A percentile compares a stretch with the other conserved stretches of the same genome.
Evolutionary conservation across 92 coral and sea anemone genomes (phyloP).

Genomic region (Ricordea florida): DNA sequence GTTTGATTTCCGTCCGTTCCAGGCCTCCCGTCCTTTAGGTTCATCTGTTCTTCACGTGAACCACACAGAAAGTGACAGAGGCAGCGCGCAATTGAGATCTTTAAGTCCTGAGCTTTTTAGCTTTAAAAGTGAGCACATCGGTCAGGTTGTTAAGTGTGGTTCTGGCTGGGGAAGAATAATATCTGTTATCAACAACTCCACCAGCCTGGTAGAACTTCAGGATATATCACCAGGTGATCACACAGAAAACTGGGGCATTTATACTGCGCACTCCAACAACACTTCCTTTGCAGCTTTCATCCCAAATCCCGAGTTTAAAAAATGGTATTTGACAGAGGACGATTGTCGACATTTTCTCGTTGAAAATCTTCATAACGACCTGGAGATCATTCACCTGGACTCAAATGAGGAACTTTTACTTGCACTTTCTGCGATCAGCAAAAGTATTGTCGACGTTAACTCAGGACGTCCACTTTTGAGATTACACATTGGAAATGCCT

Average conservation of each 20-base stretch:
- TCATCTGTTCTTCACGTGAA: conserved; percentile 14
- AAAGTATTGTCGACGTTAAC: conserved; percentile 12
- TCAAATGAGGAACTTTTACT: conserved; percentile 73
- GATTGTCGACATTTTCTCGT: conserved; percentile 72
- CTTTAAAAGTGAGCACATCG: conserved; percentile 41
- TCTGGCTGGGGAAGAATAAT: conserved; percentile 36
- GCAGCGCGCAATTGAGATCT: conserved; percentile 6
- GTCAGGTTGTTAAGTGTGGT: conserved; percentile 38
- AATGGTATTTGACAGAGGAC: conserved; percentile 94
- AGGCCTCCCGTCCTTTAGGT: conserved; percentile 18
- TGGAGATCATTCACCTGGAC: conserved; percentile 77
- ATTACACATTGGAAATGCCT: conserved; percentile 73
- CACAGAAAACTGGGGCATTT: conserved; percentile 65
- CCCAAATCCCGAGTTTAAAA: conserved; percentile 20
- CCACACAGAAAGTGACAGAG: neutral
- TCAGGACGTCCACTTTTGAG: conserved; percentile 40
- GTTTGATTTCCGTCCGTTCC: conserved; percentile 75
- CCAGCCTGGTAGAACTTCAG: neutral
- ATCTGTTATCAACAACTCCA: conserved; percentile 17
- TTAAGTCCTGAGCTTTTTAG: conserved; percentile 2
- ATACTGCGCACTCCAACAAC: conserved; percentile 13
- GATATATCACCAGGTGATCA: conserved; percentile 30
- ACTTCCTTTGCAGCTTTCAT: conserved; percentile 8
- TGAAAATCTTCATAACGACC: conserved; percentile 40
- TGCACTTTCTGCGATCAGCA: conserved; percentile 59